Conservation (phyloP, 2,797 vertebrate species). For the Cyprinodon diabolis region DNA sequence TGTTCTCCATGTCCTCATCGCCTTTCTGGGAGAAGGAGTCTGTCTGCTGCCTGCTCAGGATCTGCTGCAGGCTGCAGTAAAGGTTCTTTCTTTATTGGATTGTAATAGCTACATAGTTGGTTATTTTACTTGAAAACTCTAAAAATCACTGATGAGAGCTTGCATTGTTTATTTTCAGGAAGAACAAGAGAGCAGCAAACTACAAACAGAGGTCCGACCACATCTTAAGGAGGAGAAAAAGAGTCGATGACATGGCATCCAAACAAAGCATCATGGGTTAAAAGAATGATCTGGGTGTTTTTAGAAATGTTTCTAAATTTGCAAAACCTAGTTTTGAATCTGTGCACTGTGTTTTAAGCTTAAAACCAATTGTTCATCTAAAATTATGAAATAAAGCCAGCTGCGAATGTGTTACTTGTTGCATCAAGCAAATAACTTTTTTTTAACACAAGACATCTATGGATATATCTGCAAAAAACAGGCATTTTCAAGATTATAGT, state of each 20-base stretch:
- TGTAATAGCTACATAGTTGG: background rate
- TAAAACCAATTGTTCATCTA: background rate
- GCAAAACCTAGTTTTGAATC: background rate
- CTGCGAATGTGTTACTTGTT: background rate
- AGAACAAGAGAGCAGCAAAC: conserved; percentile 47
- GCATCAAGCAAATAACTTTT: background rate
- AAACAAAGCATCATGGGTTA: conserved; percentile 3
- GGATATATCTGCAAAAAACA: background rate
- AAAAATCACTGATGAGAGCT: background rate
- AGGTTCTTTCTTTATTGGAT: conserved; percentile 64
- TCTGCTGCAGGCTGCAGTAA: conserved; percentile 72
- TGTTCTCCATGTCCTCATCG: conserved; percentile 80
- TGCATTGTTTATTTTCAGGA: conserved; percentile 51
- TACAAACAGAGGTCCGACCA: conserved; percentile 9
- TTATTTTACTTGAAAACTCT: background rate
- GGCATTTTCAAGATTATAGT: background rate
- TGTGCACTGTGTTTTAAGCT: conserved; percentile 14
- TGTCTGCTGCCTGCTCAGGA: conserved; percentile 75
- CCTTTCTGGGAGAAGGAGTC: conserved; percentile 84
- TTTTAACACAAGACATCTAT: background rate
- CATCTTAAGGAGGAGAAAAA: conserved; percentile 10
- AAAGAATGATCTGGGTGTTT: background rate
- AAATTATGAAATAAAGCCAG: background rate
- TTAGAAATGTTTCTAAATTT: background rate
- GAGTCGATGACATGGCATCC: background rate